Conservation (phyloP, 2,797 vertebrate species). For the Anguilla obscura region DNA sequence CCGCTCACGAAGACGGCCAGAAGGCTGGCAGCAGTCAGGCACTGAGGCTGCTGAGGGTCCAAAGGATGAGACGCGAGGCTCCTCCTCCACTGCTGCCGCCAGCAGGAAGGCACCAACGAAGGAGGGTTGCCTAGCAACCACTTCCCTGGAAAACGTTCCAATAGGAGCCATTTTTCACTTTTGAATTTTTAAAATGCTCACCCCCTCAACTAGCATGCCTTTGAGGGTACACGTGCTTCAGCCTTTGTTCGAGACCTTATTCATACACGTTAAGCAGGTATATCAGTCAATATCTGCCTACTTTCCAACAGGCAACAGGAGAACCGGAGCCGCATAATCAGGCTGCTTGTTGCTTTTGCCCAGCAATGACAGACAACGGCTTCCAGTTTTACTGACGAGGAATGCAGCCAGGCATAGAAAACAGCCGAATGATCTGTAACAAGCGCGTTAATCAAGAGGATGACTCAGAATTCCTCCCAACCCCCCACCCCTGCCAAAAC, state of each 20-base stretch:
- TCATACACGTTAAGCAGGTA: neutral
- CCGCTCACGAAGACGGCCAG: neutral
- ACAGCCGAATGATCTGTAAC: neutral
- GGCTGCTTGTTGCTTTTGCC: neutral
- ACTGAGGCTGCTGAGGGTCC: neutral
- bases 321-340: neutral
- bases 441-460: neutral
- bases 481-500: neutral
- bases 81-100: neutral
- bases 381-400: neutral
- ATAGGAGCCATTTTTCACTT: neutral
- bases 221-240: no score
- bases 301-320: neutral
- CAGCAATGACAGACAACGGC: neutral
- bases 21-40: neutral
- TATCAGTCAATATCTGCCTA: neutral
- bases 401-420: neutral
- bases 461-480: neutral
- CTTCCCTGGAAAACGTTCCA: neutral
- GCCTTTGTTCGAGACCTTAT: neutral
- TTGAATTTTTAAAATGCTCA: neutral
- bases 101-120: neutral
- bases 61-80: neutral
- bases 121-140: conserved; percentile 29
- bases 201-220: neutral